A percentile compares a stretch with the other conserved stretches of the same genome.
phyloP scores from a whole-genome alignment of 2,113 vertebrate genomes.

The Cranoglanis bouderius region DNA sequence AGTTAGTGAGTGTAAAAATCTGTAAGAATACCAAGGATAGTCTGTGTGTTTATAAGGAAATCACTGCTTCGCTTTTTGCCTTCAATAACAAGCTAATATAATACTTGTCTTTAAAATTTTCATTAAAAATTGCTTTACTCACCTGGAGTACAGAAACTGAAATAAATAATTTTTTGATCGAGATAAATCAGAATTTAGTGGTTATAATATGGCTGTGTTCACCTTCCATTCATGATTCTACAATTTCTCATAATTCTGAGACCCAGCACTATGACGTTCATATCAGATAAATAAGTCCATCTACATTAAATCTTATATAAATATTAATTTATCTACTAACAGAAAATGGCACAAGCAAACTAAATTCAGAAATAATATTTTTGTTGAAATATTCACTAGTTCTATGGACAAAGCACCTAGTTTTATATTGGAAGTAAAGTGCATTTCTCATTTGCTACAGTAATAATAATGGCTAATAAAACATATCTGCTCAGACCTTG shows the following conservation, averaged over 20 bases:
- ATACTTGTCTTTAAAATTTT: neutral
- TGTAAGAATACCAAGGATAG: neutral
- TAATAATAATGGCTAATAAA: conserved; percentile 31
- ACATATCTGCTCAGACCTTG: neutral
- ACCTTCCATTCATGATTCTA: neutral
- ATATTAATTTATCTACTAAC: conserved; percentile 5
- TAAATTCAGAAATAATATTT: conserved; percentile 49
- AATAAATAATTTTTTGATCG: neutral
- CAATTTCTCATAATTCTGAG: neutral
- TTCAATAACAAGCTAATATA: neutral
- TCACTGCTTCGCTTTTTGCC: neutral
- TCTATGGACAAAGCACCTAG: conserved; percentile 60
- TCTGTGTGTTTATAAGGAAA: neutral
- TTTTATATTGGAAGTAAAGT: conserved; percentile 66
- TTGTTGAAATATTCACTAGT: conserved; percentile 65
- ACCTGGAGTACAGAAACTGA: conserved; percentile 13
- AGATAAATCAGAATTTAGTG: neutral
- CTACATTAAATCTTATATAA: neutral
- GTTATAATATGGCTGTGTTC: neutral
- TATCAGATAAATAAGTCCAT: neutral
- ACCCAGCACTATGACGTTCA: neutral
- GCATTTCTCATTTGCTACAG: conserved; percentile 55
- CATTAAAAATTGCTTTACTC: neutral
- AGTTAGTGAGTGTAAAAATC: conserved; percentile 1
- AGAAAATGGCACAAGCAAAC: conserved; percentile 50